Base-by-base conservation (phyloP, 2,888 invertebrate genomes). In the Cyclophora punctaria region DNA sequence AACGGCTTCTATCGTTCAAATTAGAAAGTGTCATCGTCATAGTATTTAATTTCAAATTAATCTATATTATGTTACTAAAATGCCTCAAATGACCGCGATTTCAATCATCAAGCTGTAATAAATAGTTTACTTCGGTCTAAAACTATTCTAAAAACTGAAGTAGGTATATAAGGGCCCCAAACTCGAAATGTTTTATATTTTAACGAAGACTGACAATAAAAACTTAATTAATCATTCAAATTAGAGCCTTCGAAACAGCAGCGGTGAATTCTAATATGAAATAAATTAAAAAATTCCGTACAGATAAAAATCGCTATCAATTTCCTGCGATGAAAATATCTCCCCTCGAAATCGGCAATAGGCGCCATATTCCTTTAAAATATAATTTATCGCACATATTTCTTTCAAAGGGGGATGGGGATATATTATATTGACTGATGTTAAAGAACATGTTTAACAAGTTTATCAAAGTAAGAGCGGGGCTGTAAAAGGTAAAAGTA, bases 271-370 rank as follows among this genome's bases (percentile, higher is more conserved):
- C 66, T 66, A 67, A 74, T 67, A 73, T 69, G 67, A 75, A 78
- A 80, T 75, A 78, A 78, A 79, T 78, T 79, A 73, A 72, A 71
- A 74, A 76, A 76, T 73, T 71, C 68, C 62, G 66, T 63, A 66
- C 58, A 54, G 57, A 71, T 65, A 71, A 74, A 80, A 76, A 77
- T 74, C 64, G 73, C 69, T 74, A 75, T 80, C 75, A 76, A 79
- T 79, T 80, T 78, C 63, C 69, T 59, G 69, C 66, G 71, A 76
- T 69, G 68, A 69, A 80, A 80, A 73, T 72, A 70, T 75, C 76
- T 73, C 71, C 44, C 68, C 70, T 72, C 66, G 66, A 77, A 80
- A 77, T 79, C 80, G 71, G 75, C 80, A 75, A 78, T 78, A 73
- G 71, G 64, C 63, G 59, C 62, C 57, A 64, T 65, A 74, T 73